These are phyloP conservation scores for Acrossocheilus wenchowensis DNA, from an alignment of 2,797 vertebrate species.

Conservation along the genomic window DNA sequence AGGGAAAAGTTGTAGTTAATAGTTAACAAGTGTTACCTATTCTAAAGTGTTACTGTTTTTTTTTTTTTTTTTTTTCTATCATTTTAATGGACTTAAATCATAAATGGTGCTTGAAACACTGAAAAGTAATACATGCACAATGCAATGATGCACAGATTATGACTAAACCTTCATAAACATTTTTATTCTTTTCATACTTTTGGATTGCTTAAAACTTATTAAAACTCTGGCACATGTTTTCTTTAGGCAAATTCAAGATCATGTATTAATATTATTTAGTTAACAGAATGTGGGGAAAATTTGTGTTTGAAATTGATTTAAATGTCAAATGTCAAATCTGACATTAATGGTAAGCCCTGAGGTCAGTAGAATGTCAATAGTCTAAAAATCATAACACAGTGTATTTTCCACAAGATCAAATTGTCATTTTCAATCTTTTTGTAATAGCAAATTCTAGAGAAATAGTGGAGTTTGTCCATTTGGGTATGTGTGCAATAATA, in stretches of 20 bases:
- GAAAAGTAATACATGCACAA: background rate
- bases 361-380: background rate
- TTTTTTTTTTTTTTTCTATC: background rate
- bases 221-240: background rate
- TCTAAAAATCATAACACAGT: background rate
- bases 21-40: no score
- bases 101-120: background rate
- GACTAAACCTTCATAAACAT: background rate
- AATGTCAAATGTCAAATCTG: background rate
- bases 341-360: background rate
- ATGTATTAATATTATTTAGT: background rate
- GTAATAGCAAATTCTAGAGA: background rate
- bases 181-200: background rate
- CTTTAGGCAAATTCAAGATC: background rate
- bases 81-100: background rate
- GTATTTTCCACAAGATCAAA: background rate
- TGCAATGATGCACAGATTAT: background rate
- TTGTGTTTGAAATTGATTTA: background rate
- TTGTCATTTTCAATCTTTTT: background rate
- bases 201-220: background rate
- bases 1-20: no score
- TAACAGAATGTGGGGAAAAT: background rate
- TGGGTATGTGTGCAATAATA: background rate
- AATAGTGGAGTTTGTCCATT: no score
- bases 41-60: no score